Evolutionary conservation across 2,888 invertebrate species (phyloP), one percentile per base, ranked within the genome.

Genomic region (Pandemis heparana): DNA sequence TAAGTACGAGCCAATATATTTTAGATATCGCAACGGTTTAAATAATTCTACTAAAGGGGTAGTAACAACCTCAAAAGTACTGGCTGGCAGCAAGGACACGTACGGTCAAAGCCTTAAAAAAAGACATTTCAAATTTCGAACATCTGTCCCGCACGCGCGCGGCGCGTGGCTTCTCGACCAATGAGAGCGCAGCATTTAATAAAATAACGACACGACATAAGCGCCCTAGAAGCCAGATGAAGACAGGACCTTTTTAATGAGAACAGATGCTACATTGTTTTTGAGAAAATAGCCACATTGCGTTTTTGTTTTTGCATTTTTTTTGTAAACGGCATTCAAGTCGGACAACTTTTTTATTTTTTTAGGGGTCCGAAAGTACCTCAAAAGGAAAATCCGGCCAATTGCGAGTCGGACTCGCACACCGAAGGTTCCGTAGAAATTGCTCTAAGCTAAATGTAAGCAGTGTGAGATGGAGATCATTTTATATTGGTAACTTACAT

Each of bases 111-210:
- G 71, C 69, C 75, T 75, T 70, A 65, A 76, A 78, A 74, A 75
- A 61, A 66, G 74, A 66, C 69, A 71, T 32, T 65, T 43, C 53
- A 51, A 70, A 66, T 67, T 64, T 73, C 59, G 64, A 75, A 76
- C 78, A 79, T 69, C 78, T 78, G 79, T 75, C 75, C 38, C 56
- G 53, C 53, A 66, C 77, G 73, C 79, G 73, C 53, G 60, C 73
- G 66, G 69, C 77, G 63, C 71, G 74, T 75, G 67, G 59, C 70
- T 62, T 59, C 77, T 70, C 72, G 60, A 56, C 74, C 76, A 75
- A 71, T 75, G 53, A 32, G 63, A 74, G 71, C 38, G 16, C 51
- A 59, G 70, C 41, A 76, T 16, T 43, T 60, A 12, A 12, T 39
- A 7, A 7, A 10, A 14, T 48, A 39, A 10, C 62, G 23, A 43